Evolutionary conservation across 2,113 vertebrate species (phyloP).

Genomic region (Tetrax tetrax): DNA sequence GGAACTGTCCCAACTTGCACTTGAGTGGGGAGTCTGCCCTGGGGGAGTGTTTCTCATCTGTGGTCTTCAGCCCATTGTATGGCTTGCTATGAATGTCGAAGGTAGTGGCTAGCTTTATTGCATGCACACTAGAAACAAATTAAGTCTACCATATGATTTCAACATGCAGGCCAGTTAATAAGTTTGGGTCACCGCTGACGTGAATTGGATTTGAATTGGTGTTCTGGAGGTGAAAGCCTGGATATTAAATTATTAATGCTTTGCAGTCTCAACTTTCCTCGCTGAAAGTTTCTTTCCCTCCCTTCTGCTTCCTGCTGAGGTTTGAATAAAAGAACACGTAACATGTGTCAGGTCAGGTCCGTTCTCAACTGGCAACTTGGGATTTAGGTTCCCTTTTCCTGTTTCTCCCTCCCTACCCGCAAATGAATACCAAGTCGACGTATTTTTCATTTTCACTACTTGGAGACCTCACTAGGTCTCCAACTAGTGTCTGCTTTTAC

Average conservation of each 20-base stretch:
- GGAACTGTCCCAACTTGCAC: background rate
- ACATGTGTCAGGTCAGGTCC: background rate
- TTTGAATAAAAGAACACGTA: background rate
- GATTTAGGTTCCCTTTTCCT: background rate
- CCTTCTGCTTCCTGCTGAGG: background rate
- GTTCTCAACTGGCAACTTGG: background rate
- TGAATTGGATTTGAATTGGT: background rate
- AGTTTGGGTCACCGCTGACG: background rate
- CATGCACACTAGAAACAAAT: background rate
- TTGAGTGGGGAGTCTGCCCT: background rate
- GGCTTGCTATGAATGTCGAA: background rate
- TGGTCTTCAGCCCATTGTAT: background rate
- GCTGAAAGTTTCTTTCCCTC: background rate
- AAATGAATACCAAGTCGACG: accelerated
- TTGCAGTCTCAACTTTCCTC: background rate
- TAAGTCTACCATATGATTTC: background rate
- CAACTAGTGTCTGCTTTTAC: background rate
- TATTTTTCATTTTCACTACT: background rate
- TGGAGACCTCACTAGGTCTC: background rate
- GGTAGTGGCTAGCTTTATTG: background rate
- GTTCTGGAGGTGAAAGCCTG: background rate
- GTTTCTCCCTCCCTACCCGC: accelerated
- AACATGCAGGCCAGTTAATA: background rate
- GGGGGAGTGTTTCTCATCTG: background rate
- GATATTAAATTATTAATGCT: background rate